Percentiles rank a stretch among this genome's conserved stretches.
These are phyloP conservation scores for Tortricodes alternella DNA, from an alignment of 2,888 invertebrate genomes.

Conservation along the genomic window DNA sequence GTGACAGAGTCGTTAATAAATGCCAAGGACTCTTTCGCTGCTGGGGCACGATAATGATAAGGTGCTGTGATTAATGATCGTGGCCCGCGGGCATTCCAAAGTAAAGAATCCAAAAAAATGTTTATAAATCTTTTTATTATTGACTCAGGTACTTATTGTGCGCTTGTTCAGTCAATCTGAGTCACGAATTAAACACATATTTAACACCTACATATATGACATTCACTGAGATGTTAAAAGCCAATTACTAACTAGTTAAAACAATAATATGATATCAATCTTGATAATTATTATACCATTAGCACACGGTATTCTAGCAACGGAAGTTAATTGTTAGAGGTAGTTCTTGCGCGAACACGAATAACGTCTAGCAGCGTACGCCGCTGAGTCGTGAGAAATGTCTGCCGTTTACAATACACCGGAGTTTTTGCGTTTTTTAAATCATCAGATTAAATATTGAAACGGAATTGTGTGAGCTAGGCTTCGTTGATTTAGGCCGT, in stretches of 20 bases:
- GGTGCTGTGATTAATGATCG: background rate
- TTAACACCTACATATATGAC: conserved; percentile 9
- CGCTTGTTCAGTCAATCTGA: background rate
- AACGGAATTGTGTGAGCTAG: conserved; percentile 50
- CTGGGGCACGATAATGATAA: background rate
- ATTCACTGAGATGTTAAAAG: conserved; percentile 33
- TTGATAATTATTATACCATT: conserved; percentile 62
- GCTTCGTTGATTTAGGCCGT: conserved; percentile 18
- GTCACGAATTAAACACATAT: background rate
- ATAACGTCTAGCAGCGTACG: conserved; percentile 61
- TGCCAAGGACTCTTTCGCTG: too few relatives aligned
- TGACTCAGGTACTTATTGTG: background rate
- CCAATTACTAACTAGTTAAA: conserved; percentile 43
- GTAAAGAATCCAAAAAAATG: background rate
- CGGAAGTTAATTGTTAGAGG: conserved; percentile 69
- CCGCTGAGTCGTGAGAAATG: conserved; percentile 62
- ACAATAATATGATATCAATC: conserved; percentile 59
- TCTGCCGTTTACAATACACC: conserved; percentile 48
- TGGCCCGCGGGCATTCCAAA: background rate
- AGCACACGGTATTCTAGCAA: conserved; percentile 55
- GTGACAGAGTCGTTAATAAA: background rate
- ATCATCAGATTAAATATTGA: conserved; percentile 53
- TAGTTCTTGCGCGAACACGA: conserved; percentile 51
- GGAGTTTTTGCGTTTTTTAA: conserved; percentile 49
- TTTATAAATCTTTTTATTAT: background rate